Evolutionary conservation across 2,113 vertebrate genomes (phyloP).

Genomic region (Salvator merianae): DNA sequence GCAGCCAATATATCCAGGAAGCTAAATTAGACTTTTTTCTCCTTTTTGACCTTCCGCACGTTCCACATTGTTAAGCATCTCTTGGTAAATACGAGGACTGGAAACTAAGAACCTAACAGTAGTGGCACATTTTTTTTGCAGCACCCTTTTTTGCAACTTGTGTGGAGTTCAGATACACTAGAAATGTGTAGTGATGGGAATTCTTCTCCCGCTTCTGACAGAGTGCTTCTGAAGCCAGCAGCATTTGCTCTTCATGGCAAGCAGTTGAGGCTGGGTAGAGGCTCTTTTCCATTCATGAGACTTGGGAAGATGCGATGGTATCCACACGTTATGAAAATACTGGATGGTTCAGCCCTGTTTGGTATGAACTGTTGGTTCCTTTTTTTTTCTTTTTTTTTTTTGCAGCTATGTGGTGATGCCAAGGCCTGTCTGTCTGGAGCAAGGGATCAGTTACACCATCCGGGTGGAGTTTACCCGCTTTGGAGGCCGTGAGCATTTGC

Average conservation of each 20-base stretch:
- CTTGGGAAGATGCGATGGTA: neutral
- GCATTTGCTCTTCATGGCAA: neutral
- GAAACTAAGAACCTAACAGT: neutral
- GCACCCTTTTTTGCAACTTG: neutral
- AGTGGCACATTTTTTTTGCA: neutral
- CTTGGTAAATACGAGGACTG: neutral
- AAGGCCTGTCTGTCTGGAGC: constrained; percentile 89
- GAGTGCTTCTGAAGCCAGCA: neutral
- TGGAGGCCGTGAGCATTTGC: constrained; percentile 58
- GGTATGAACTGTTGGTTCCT: neutral
- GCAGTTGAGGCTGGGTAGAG: neutral
- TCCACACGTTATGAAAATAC: neutral
- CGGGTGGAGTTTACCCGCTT: constrained; percentile 86
- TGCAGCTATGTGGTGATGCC: constrained; percentile 82
- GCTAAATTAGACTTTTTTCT: neutral
- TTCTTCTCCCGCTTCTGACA: neutral
- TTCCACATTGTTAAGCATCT: neutral
- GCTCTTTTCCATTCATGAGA: neutral
- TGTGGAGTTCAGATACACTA: neutral
- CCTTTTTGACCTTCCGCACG: neutral
- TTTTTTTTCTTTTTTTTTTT: neutral
- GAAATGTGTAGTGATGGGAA: neutral
- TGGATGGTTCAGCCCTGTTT: neutral
- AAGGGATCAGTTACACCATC: constrained; percentile 83
- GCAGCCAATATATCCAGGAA: neutral